Evolutionary conservation across 2,797 vertebrate genomes (phyloP).

Genomic region (Pipistrellus kuhlii): DNA sequence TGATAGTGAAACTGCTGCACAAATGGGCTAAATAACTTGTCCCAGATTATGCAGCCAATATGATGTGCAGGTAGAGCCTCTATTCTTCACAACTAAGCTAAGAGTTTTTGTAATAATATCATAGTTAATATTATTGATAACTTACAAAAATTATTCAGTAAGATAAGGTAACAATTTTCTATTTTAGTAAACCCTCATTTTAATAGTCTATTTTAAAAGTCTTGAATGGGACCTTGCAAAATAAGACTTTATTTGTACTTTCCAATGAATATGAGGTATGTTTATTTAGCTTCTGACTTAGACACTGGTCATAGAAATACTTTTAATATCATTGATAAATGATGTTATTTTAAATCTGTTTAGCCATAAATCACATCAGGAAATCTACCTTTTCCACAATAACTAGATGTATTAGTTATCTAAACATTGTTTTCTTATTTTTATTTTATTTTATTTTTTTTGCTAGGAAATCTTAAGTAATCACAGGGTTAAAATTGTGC

Average conservation of each 20-base stretch:
- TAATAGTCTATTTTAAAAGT: constrained; percentile 50
- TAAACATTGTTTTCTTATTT: neutral
- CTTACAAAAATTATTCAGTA: constrained; percentile 9
- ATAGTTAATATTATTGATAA: neutral
- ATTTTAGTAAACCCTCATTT: constrained; percentile 62
- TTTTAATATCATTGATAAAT: constrained; percentile 24
- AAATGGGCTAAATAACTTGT: neutral
- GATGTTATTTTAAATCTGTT: constrained; percentile 21
- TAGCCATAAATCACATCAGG: neutral
- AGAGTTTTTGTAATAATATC: neutral
- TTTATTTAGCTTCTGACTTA: constrained; percentile 20
- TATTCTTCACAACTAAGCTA: neutral
- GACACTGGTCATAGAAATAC: neutral
- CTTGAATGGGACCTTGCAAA: constrained; percentile 15
- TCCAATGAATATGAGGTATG: neutral
- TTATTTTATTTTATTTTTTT: neutral
- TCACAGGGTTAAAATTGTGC: constrained; percentile 47
- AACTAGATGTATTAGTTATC: neutral
- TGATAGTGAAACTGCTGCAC: neutral
- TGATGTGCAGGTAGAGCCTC: neutral
- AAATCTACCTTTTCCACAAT: constrained; percentile 27
- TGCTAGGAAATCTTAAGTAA: constrained; percentile 6
- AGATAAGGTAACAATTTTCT: neutral
- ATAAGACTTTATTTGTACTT: neutral
- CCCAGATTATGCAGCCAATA: neutral